Conservation (phyloP, 37 sponge, comb jelly and placozoan species). For the Beroe ovata region DNA sequence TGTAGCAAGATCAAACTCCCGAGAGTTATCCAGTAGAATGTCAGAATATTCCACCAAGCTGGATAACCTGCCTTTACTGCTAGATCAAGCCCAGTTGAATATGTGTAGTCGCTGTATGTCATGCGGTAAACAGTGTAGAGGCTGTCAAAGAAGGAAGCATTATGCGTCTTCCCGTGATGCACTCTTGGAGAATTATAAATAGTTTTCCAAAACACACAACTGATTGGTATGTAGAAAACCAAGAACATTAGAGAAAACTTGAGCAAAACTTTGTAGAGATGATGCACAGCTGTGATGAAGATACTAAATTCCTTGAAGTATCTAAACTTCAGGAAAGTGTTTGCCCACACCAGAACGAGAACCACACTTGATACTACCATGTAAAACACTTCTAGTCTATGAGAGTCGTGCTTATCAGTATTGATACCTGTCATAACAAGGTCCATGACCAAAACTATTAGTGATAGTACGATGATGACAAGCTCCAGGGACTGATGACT, state of each 20-base stretch:
- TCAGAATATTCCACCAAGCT: conserved; percentile 59
- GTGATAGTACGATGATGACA: not conserved
- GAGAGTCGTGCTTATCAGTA: not conserved
- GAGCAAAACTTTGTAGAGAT: not conserved
- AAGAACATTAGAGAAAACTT: conserved; percentile 46
- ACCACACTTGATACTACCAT: not conserved
- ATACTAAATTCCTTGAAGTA: conserved; percentile 30
- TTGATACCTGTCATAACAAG: not conserved
- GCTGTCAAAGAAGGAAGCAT: not conserved
- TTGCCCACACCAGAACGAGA: conserved; percentile 31
- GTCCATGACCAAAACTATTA: conserved; percentile 2
- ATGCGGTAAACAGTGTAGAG: conserved; percentile 58
- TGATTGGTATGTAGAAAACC: conserved; percentile 14
- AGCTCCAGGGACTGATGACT: not conserved
- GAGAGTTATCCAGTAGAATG: conserved; percentile 44
- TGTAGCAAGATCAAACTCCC: conserved; percentile 36
- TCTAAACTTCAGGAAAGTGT: conserved; percentile 2
- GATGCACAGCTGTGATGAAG: not conserved
- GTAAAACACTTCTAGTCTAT: not conserved
- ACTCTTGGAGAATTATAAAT: not conserved
- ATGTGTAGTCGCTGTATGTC: conserved; percentile 28
- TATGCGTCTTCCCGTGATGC: not conserved
- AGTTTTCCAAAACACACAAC: conserved; percentile 60
- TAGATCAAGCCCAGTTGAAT: not conserved
- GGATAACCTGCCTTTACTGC: conserved; percentile 20